A percentile compares a stretch with the other conserved stretches of the same genome.
Evolutionary conservation across 2,888 invertebrate genomes (phyloP).

Genomic region (Pegoplata infirma): DNA sequence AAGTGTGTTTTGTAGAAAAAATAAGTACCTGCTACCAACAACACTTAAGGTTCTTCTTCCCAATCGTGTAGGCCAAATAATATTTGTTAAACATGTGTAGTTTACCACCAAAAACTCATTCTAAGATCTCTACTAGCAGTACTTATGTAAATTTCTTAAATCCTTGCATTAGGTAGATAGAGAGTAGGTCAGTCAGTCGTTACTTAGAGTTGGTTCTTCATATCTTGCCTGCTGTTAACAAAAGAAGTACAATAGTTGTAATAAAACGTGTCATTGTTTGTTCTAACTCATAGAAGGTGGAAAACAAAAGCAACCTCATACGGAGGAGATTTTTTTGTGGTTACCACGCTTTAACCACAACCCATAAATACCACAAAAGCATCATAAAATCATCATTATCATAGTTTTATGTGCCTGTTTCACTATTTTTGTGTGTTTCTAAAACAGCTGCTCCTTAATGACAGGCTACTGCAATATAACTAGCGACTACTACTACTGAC

Average conservation of each 20-base stretch:
- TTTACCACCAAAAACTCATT: neutral
- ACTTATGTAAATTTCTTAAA: constrained; percentile 45
- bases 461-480: constrained; percentile 52
- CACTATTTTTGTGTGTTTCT: no score
- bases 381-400: constrained; percentile 50
- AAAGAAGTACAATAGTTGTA: neutral
- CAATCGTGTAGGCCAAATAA: constrained; percentile 19
- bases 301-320: constrained; percentile 52
- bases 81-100: neutral
- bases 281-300: constrained; percentile 20
- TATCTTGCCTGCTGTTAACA: neutral
- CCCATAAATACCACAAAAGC: constrained; percentile 46
- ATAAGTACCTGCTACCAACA: constrained; percentile 35
- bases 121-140: constrained; percentile 11
- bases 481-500: constrained; percentile 17
- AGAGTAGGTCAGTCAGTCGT: constrained; percentile 29
- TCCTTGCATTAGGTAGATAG: constrained; percentile 36
- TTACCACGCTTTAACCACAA: constrained; percentile 46
- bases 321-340: constrained; percentile 46
- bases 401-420: constrained; percentile 35
- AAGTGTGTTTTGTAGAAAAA: neutral
- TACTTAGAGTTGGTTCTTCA: neutral
- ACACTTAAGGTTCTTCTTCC: constrained; percentile 9
- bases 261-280: constrained; percentile 34
- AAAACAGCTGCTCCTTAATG: constrained; percentile 49